Base-by-base conservation (phyloP, 1,140 invertebrate species). In the silkworm (Bombyx mori) region DNA sequence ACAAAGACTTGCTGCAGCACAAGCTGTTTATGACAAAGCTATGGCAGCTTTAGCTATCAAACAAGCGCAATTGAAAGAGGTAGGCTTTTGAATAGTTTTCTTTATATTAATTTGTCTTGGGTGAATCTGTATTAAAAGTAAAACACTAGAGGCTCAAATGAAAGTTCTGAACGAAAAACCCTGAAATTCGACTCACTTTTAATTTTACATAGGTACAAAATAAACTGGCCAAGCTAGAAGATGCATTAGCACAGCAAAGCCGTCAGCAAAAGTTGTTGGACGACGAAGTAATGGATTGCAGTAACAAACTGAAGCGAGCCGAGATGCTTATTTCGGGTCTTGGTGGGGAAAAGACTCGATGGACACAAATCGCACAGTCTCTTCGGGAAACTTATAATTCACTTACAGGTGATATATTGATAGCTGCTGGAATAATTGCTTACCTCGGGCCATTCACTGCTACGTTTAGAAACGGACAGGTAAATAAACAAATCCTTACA, bases 361-460 rank as follows among this genome's bases (percentile, higher is more conserved):
- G 97, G 97, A 94, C 90, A 1, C 85, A 92, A 45, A 93, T 93
- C 8, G 96, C 96, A 0, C 91, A 92, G 69, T 79, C 87, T 42
- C 82, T 99, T n/a, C 93, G 92, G 48, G 88, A 91, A 59, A 93
- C 87, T 22, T 94, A 94, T 67, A 89, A 89, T 61, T 83, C 91
- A 45, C 80, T 92, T 4, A 91, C 90, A 53, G 95, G 96, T 18
- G 95, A 98, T 78, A 92, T 98, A 26, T 89, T 98, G 59, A 92
- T 98, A 44, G 94, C 95, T 8, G 93, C 96, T 12, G 97, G 95
- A 26, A 91, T 97, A 1, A 94, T 98, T 7, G 95, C 96, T 4
- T 98, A 98, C 81, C 88, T 98, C 42, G 97, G 97, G 35, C 94
- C 96, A 7, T 98, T 98, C 71, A 97, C 96, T 8, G 92, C 92